Evolutionary conservation across 2,888 invertebrate species (phyloP).

Genomic region (Xanthia icteritia): DNA sequence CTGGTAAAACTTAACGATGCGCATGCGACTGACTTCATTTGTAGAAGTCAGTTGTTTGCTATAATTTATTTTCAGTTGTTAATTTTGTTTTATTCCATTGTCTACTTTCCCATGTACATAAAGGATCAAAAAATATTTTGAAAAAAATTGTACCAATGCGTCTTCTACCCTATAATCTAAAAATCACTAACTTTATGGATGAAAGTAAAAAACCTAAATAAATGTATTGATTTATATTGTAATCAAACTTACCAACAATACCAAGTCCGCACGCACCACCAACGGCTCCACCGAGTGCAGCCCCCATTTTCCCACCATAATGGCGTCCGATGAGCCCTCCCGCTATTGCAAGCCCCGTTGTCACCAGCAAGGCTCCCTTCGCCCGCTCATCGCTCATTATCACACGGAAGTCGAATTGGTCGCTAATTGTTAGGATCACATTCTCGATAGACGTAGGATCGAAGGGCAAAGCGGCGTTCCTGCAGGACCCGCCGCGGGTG

Average conservation of each 20-base stretch:
- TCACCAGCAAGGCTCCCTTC: constrained; percentile 77
- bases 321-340: constrained; percentile 84
- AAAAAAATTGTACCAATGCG: too few species aligned
- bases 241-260: constrained; percentile 77
- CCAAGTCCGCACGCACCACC: constrained; percentile 86
- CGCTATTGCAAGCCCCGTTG: constrained; percentile 82
- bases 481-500: constrained; percentile 32
- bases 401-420: constrained; percentile 84
- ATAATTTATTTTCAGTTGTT: constrained; percentile 2
- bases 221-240: background rate
- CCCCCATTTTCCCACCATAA: constrained; percentile 84
- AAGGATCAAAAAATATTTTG: background rate
- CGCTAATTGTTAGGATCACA: constrained; percentile 80
- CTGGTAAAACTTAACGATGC: background rate
- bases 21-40: background rate
- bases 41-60: background rate
- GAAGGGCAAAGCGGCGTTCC: constrained; percentile 75
- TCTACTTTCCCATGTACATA: background rate
- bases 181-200: background rate
- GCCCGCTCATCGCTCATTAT: constrained; percentile 75
- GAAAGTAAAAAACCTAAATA: background rate
- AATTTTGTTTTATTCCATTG: background rate
- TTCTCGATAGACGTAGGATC: constrained; percentile 80
- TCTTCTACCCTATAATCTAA: background rate
- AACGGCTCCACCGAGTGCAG: constrained; percentile 82